These are phyloP conservation scores for Pseudochromis fuscus DNA, from an alignment of 2,797 vertebrate genomes.

Conservation along the genomic window DNA sequence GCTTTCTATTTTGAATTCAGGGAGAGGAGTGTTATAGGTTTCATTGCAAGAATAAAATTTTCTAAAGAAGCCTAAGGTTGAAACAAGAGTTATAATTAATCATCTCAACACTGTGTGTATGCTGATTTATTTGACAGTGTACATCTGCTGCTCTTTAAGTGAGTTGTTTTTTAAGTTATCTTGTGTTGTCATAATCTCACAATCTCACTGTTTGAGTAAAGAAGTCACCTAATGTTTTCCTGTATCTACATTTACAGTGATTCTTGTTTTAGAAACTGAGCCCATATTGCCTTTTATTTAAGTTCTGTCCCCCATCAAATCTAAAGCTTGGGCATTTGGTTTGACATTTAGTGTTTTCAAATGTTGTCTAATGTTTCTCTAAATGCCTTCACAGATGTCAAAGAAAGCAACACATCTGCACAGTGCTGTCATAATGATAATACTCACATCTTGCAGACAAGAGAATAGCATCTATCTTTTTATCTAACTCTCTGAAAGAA, in stretches of 20 bases:
- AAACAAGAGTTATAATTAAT: background rate
- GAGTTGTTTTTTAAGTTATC: constrained; percentile 16
- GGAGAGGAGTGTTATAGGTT: background rate
- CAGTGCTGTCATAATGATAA: background rate
- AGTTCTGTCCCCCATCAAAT: constrained; percentile 16
- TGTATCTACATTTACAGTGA: constrained; percentile 3
- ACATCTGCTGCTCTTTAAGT: background rate
- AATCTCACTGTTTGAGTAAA: constrained; percentile 6
- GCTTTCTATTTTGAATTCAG: background rate
- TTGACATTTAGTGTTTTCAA: constrained; percentile 14
- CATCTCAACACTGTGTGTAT: background rate
- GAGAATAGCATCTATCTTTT: background rate
- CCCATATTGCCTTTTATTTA: constrained; percentile 5
- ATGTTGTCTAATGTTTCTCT: constrained; percentile 20
- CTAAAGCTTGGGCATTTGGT: constrained; percentile 4
- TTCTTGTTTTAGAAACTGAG: background rate
- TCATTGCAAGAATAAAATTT: constrained; percentile 2
- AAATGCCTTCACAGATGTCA: constrained; percentile 24
- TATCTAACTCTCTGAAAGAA: background rate
- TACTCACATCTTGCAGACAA: no score
- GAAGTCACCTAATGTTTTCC: no score
- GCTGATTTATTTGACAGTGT: no score
- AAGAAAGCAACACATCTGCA: background rate
- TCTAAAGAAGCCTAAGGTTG: background rate
- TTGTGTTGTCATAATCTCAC: background rate